These are phyloP conservation scores for Malurus cyaneus DNA, from an alignment of 2,113 vertebrate species.

Conservation along the genomic window DNA sequence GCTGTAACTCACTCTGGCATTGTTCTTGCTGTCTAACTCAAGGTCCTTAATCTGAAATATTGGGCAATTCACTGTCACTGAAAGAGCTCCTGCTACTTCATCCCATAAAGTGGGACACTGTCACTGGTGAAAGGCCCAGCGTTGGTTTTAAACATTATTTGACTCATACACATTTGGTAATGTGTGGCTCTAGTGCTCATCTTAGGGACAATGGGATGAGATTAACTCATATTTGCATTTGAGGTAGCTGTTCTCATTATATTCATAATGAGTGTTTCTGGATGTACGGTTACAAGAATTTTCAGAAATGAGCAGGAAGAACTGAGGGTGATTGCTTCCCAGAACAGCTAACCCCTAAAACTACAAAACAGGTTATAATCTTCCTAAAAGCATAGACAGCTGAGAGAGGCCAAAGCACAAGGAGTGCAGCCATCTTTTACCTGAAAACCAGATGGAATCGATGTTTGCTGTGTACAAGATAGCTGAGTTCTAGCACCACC, in stretches of 20 bases:
- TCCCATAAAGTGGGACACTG: neutral
- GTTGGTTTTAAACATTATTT: neutral
- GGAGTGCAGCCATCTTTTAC: neutral
- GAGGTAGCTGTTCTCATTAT: neutral
- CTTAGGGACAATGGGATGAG: neutral
- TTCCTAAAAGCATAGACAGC: neutral
- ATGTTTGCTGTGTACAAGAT: neutral
- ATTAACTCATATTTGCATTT: conserved; percentile 14
- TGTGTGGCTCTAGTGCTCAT: neutral
- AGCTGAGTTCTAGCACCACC: conserved; percentile 63
- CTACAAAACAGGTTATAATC: neutral
- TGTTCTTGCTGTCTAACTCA: neutral
- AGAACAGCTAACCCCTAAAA: neutral
- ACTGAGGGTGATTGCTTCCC: neutral
- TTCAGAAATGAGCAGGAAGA: neutral
- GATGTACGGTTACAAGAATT: neutral
- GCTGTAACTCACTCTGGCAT: neutral
- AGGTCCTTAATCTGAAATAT: neutral
- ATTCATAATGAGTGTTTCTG: neutral
- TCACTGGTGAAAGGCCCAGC: neutral
- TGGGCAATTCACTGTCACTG: neutral
- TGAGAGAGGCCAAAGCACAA: neutral
- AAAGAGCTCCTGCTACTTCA: neutral
- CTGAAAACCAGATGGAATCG: neutral
- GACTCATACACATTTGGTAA: neutral